Base-by-base conservation (phyloP, 1,140 invertebrate genomes). In the Spodoptera frugiperda region DNA sequence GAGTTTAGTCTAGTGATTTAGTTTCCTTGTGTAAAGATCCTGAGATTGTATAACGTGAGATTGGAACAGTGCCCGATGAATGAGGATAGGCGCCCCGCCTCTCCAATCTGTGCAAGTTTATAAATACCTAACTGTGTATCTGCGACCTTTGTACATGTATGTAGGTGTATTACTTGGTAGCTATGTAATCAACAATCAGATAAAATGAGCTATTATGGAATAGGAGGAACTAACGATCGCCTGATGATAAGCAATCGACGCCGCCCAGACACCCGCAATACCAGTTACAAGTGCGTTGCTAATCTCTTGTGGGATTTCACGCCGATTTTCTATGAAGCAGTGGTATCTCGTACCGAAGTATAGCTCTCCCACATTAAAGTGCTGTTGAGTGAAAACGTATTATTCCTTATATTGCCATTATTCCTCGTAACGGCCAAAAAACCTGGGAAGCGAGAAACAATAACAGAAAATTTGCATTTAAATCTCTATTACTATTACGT, bases 331-430 rank as follows among this genome's bases (percentile, higher is more conserved):
- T 14, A 49, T 14, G 3, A 25, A 12, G 12, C 12, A 4, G 0
- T 3, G 2, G n/a, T 49, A n/a, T 49, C 25, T 25, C 25, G 25
- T 51, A 12, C 48, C 14, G 48, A 6, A 51, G 48, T 12, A 51
- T 2, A 6, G 33, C 33, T 8, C 33, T 51, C 48, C 11, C 48
- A 51, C 48, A n/a, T 14, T 51, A 39, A 39, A 4, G 6, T n/a
- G 4, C n/a, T 6, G 6, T n/a, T 51, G 14, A 51, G 14, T 25
- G 48, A 48, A 33, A n/a, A 65, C 6, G 21, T 48, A n/a, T n/a
- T 9, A 46, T 67, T 67, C 63, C 63, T 67, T 67, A 21, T 67
- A 67, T 67, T 21, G 44, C 19, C 17, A 67, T 67, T 48, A 49
- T 67, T 49, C 21, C 61, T 17, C 19, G 30, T 39, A 21, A 19